Percentiles rank a stretch among this genome's conserved stretches.
Conservation (phyloP, 2,797 vertebrate species). For the Aulostomus chinensis region DNA sequence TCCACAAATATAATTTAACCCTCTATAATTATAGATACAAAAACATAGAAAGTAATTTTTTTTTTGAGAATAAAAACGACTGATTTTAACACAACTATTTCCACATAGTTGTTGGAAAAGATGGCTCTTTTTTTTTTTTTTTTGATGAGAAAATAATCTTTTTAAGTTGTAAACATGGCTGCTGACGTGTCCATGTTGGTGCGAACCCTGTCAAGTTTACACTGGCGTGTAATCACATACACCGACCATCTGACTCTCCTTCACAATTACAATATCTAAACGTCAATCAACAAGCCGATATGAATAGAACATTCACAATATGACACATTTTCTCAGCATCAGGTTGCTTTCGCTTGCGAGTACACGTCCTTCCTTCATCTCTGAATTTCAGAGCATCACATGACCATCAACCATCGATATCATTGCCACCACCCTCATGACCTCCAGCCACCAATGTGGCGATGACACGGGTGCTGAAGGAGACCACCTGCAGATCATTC, state of each 20-base stretch:
- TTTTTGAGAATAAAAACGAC: slow-evolving; percentile 26
- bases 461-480: too few species aligned
- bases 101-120: slow-evolving; percentile 13
- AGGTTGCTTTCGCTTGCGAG: slow-evolving; percentile 15
- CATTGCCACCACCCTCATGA: too few species aligned
- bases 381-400: slow-evolving; percentile 25
- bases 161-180: slow-evolving; percentile 44
- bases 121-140: slow-evolving; percentile 18
- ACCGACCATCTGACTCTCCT: slow-evolving; percentile 1
- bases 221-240: slow-evolving; percentile 14
- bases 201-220: slow-evolving; percentile 20
- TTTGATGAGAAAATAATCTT: slow-evolving; percentile 20
- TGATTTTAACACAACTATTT: background rate
- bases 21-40: slow-evolving; percentile 24
- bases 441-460: too few species aligned
- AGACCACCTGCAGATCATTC: background rate
- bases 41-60: slow-evolving; percentile 18
- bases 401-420: slow-evolving; percentile 36
- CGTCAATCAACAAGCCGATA: slow-evolving; percentile 13
- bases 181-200: slow-evolving; percentile 18
- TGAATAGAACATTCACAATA: slow-evolving; percentile 7
- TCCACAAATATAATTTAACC: slow-evolving; percentile 44
- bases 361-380: background rate
- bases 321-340: slow-evolving; percentile 13
- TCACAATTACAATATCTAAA: slow-evolving; percentile 15